Evolutionary conservation across 2,888 invertebrate species (phyloP), one percentile per base, ranked within the genome.

Genomic region (Pyralis farinalis): DNA sequence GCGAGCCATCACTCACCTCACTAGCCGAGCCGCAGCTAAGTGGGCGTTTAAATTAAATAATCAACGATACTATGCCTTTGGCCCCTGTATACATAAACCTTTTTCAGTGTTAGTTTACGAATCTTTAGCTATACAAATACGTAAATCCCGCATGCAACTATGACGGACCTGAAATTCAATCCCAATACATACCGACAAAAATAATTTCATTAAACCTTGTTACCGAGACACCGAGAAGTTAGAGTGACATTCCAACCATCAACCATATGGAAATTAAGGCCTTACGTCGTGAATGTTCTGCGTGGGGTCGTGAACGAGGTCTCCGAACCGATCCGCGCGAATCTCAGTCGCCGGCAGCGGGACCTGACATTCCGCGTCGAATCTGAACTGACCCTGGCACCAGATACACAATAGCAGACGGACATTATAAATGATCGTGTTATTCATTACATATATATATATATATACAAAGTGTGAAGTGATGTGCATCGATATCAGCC

Each of bases 381-480:
- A 96, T 71, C 95, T 93, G 89, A 96, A 96, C 88, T 96, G 96
- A 89, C 95, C 95, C 95, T 96, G 93, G 56, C 70, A 74, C 74
- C 74, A 74, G 60, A 74, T 58, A 63, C 49, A 75, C 61, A 65
- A 58, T 61, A 68, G 66, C 65, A 63, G 49, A 63, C 49, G 53
- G 58, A 44, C 40, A 45, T 31, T 27, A 47, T 40, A 46, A 36
- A 29, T 29, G 29, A 8, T 20, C 1, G 33, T 37, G 42, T 31
- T 31, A 37, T 41, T n/a, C n/a, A n/a, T n/a, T n/a, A n/a, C n/a
- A n/a, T 31, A 37, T 11, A 40, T 21, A 43, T 37, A 16, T 16
- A 16, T 16, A 3, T 16, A 16, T 4, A 43, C 12, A 37, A 11
- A 12, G 22, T 7, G 38, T 40, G 43, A 32, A 33, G 8, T 8